These are phyloP conservation scores for Ceratoteleas bidentatus DNA, from an alignment of 1,140 invertebrate genomes.

Conservation along the genomic window DNA sequence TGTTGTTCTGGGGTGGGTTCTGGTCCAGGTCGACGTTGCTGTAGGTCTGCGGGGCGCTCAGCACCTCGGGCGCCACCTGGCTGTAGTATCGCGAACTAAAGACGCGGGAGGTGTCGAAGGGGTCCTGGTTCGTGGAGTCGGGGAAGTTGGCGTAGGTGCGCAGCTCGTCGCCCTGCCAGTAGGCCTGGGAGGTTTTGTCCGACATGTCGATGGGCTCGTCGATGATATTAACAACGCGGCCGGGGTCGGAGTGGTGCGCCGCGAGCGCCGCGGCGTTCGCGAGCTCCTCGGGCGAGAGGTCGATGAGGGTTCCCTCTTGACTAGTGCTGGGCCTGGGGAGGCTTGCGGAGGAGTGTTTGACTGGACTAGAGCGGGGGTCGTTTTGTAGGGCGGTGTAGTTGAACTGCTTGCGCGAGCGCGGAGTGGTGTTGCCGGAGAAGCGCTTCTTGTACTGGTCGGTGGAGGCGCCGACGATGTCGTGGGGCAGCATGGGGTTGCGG, in stretches of 20 bases:
- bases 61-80: slow-evolving; percentile 75
- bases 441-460: slow-evolving; percentile 74
- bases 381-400: slow-evolving; percentile 89
- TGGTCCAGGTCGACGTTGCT: slow-evolving; percentile 69
- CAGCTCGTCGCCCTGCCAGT: slow-evolving; percentile 73
- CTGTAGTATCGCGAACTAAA: slow-evolving; percentile 80
- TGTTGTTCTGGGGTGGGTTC: slow-evolving; percentile 16
- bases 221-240: slow-evolving; percentile 84
- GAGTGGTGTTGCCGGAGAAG: slow-evolving; percentile 78
- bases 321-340: slow-evolving; percentile 75
- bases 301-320: slow-evolving; percentile 83
- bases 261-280: slow-evolving; percentile 67
- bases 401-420: slow-evolving; percentile 85
- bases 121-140: slow-evolving; percentile 71
- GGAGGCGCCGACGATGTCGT: slow-evolving; percentile 84
- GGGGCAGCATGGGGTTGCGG: slow-evolving; percentile 91
- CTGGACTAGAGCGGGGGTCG: slow-evolving; percentile 80
- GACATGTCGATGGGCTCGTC: slow-evolving; percentile 88
- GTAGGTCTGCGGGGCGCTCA: slow-evolving; percentile 66
- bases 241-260: slow-evolving; percentile 56
- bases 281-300: slow-evolving; percentile 83
- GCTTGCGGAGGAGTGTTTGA: slow-evolving; percentile 81
- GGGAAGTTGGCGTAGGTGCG: slow-evolving; percentile 78
- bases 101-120: slow-evolving; percentile 84
- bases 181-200: slow-evolving; percentile 51